These are phyloP conservation scores for Thamnophis sirtalis DNA, from an alignment of 2,113 vertebrate species.

Conservation along the genomic window DNA sequence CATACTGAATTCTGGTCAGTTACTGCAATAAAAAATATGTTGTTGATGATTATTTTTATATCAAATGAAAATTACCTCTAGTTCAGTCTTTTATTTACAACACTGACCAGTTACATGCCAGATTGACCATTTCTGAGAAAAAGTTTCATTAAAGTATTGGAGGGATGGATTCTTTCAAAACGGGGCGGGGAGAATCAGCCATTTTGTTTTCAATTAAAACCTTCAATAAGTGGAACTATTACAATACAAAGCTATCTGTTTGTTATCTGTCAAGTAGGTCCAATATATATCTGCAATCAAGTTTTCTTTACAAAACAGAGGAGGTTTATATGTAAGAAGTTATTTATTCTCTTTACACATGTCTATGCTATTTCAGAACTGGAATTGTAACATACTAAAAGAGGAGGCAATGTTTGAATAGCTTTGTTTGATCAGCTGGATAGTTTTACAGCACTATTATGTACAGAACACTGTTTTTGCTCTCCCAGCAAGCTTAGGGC, in stretches of 20 bases:
- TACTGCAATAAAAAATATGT: not conserved
- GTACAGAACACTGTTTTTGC: not conserved
- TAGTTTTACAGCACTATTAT: constrained; percentile 22
- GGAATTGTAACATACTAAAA: constrained; percentile 8
- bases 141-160: not conserved
- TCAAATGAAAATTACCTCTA: not conserved
- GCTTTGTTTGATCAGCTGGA: constrained; percentile 24
- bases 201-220: not conserved
- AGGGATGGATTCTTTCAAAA: not conserved
- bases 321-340: not conserved
- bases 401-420: constrained; percentile 14
- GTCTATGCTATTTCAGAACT: constrained; percentile 2
- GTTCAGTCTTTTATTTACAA: not conserved
- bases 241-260: not conserved
- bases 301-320: not conserved
- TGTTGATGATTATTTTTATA: not conserved
- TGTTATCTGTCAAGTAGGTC: not conserved
- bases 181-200: too few species aligned
- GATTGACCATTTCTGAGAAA: not conserved
- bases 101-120: not conserved
- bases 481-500: not conserved
- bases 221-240: not conserved
- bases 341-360: constrained; percentile 1
- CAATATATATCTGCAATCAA: not conserved
- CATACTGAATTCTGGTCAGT: not conserved